Evolutionary conservation across 2,113 vertebrate species (phyloP).

Genomic region (Calonectris borealis): DNA sequence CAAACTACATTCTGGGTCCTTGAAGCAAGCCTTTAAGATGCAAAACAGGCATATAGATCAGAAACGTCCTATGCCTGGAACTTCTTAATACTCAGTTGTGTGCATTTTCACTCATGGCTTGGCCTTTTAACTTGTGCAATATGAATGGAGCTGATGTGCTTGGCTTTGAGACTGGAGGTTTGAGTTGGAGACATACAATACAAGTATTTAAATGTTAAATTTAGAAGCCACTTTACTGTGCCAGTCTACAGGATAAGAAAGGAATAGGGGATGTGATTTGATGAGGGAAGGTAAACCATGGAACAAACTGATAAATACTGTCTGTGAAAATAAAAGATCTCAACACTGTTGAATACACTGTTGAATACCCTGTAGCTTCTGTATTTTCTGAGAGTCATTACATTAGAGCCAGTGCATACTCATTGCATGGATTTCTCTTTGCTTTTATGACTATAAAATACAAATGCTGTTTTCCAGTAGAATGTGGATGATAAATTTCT

Average conservation of each 20-base stretch:
- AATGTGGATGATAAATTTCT: neutral
- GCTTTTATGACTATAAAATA: neutral
- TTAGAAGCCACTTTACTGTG: neutral
- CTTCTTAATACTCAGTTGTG: neutral
- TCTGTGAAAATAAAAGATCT: neutral
- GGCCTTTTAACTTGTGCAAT: neutral
- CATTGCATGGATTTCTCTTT: neutral
- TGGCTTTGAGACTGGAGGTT: neutral
- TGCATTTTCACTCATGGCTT: neutral
- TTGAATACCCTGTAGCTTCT: neutral
- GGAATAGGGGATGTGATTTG: neutral
- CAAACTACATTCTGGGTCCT: neutral
- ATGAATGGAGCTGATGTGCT: neutral
- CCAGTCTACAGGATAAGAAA: neutral
- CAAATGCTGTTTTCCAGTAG: neutral
- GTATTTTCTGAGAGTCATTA: neutral
- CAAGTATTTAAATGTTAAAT: neutral
- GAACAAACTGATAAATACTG: neutral
- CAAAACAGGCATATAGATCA: neutral
- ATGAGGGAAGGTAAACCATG: neutral
- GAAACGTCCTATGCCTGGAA: neutral
- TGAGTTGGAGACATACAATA: neutral
- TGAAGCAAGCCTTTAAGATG: neutral
- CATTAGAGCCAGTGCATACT: neutral
- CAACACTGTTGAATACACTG: neutral